Percentiles rank a stretch among this genome's conserved stretches.
Conservation (phyloP, 92 coral and sea anemone genomes). For the Epizoanthus ramosus region DNA sequence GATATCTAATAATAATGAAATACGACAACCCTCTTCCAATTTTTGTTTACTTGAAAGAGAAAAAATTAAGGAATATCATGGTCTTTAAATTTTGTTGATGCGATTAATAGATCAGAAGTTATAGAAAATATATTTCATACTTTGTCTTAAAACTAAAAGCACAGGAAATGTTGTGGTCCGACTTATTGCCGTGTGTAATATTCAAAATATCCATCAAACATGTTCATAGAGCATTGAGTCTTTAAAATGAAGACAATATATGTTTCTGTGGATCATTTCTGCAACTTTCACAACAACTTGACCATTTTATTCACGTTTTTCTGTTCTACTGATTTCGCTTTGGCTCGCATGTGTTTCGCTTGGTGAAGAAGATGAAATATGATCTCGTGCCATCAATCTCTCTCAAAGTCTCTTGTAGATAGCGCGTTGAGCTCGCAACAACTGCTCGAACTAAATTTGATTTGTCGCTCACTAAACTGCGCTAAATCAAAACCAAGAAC, state of each 20-base stretch:
- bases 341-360: background rate
- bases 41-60: too few relatives aligned
- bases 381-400: conserved; percentile 8
- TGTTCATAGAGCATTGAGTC: background rate
- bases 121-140: too few relatives aligned
- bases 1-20: too few relatives aligned
- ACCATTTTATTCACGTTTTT: conserved; percentile 9
- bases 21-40: too few relatives aligned
- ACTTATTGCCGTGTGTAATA: conserved; percentile 9
- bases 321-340: conserved; percentile 9
- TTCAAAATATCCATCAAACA: conserved; percentile 21
- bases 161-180: conserved; percentile 6
- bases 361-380: background rate
- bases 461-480: conserved; percentile 6
- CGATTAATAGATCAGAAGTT: too few relatives aligned
- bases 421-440: conserved; percentile 16
- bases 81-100: too few relatives aligned
- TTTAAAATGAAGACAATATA: conserved; percentile 10
- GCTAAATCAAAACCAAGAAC: conserved; percentile 18
- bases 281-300: conserved; percentile 4
- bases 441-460: conserved; percentile 20
- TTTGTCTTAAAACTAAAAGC: too few relatives aligned
- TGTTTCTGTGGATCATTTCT: conserved; percentile 21
- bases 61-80: too few relatives aligned
- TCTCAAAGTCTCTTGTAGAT: conserved; percentile 31